Percentiles rank a stretch among this genome's conserved stretches.
These are phyloP conservation scores for Ornithorhynchus anatinus DNA, from an alignment of 2,113 vertebrate genomes.

Conservation along the genomic window DNA sequence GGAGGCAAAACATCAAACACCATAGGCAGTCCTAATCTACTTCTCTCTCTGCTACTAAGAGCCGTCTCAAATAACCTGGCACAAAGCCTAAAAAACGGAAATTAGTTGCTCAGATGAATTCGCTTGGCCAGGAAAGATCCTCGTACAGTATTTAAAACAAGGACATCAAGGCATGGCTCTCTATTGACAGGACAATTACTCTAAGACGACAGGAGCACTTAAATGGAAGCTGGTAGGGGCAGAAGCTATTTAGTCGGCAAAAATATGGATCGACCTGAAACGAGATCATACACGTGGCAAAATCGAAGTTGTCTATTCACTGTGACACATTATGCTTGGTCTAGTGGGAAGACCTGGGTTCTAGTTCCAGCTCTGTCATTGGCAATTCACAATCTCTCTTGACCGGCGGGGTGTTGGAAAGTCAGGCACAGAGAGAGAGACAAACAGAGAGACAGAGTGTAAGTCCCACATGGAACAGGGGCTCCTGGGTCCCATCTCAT, in stretches of 20 bases:
- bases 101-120: conserved; percentile 59
- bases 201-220: conserved; percentile 25
- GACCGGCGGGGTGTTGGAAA: too few relatives aligned
- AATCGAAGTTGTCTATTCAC: neutral
- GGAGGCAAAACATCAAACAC: conserved; percentile 50
- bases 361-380: too few relatives aligned
- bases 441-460: too few relatives aligned
- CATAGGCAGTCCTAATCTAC: conserved; percentile 43
- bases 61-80: conserved; percentile 34
- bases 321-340: too few relatives aligned
- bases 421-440: too few relatives aligned
- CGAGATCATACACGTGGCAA: fast-evolving
- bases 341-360: too few relatives aligned
- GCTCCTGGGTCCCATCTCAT: too few relatives aligned
- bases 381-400: too few relatives aligned
- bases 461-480: too few relatives aligned
- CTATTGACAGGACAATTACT: conserved; percentile 46
- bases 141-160: conserved; percentile 54
- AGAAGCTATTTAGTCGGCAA: conserved; percentile 17
- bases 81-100: conserved; percentile 42
- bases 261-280: neutral
- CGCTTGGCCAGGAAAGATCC: conserved; percentile 26
- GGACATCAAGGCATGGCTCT: neutral
- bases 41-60: conserved; percentile 5
- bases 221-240: conserved; percentile 3